Evolutionary conservation across 1,140 invertebrate species (phyloP).

Genomic region (Conus ventricosus): DNA sequence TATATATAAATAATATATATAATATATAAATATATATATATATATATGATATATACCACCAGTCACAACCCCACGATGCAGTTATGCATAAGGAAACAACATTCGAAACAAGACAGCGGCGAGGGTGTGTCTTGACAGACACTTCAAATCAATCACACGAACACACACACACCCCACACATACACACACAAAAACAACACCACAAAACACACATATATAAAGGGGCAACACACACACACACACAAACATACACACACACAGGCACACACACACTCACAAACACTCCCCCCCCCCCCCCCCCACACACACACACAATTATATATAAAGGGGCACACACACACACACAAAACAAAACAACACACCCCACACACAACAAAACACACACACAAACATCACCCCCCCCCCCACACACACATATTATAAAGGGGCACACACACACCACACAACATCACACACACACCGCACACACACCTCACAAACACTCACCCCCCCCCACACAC

Average conservation of each 20-base stretch:
- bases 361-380: too few relatives aligned
- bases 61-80: too few relatives aligned
- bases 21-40: too few relatives aligned
- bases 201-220: background rate
- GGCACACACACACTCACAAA: conserved; percentile 6
- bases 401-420: too few relatives aligned
- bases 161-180: background rate
- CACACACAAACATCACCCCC: too few relatives aligned
- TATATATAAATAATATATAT: too few relatives aligned
- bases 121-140: too few relatives aligned
- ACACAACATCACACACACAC: too few relatives aligned
- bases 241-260: background rate
- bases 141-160: background rate
- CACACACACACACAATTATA: background rate
- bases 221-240: background rate
- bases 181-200: background rate
- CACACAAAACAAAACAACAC: too few relatives aligned
- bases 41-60: too few relatives aligned
- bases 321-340: background rate
- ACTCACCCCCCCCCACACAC: background rate
- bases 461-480: conserved; percentile 12
- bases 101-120: too few relatives aligned
- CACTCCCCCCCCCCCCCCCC: background rate
- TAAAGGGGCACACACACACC: background rate
- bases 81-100: too few relatives aligned